Evolutionary conservation across 1,140 invertebrate species (phyloP).

Genomic region (Cotesia typhae): DNA sequence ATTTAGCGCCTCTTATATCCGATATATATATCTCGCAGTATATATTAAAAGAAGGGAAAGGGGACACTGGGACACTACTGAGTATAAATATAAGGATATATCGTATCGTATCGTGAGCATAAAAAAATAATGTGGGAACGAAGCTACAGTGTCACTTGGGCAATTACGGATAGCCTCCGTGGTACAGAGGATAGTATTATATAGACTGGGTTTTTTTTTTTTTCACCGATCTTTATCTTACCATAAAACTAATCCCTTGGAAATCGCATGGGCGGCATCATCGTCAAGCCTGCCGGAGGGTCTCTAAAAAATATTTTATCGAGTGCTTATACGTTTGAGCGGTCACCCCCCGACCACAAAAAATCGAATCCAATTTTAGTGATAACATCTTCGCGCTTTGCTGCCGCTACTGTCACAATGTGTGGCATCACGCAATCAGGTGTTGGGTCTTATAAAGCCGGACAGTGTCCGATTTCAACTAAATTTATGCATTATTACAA

Average conservation of each 20-base stretch:
- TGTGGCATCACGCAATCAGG: conserved; percentile 14
- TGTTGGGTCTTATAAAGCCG: conserved; percentile 10
- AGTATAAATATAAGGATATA: conserved; percentile 3
- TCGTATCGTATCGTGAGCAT: neutral
- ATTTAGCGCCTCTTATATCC: conserved; percentile 32
- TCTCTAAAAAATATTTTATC: conserved; percentile 65
- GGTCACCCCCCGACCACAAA: conserved; percentile 53
- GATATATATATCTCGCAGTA: conserved; percentile 6
- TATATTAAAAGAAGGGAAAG: conserved; percentile 9
- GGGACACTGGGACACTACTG: neutral
- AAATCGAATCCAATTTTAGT: conserved; percentile 65
- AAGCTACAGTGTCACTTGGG: conserved; percentile 21
- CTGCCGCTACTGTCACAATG: conserved; percentile 30
- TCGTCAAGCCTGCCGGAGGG: conserved; percentile 43
- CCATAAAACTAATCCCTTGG: conserved; percentile 61
- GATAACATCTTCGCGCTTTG: conserved; percentile 62
- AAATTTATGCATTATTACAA: neutral
- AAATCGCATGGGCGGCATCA: conserved; percentile 35
- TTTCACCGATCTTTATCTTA: conserved; percentile 58
- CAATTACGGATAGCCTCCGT: conserved; percentile 21
- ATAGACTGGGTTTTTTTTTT: conserved; percentile 30
- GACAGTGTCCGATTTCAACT: conserved; percentile 23
- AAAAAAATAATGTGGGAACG: conserved; percentile 22
- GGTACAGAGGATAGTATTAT: neutral
- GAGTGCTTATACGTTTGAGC: conserved; percentile 66